These are phyloP conservation scores for Metaphire vulgaris DNA, from an alignment of 1,140 invertebrate genomes.

Conservation along the genomic window DNA sequence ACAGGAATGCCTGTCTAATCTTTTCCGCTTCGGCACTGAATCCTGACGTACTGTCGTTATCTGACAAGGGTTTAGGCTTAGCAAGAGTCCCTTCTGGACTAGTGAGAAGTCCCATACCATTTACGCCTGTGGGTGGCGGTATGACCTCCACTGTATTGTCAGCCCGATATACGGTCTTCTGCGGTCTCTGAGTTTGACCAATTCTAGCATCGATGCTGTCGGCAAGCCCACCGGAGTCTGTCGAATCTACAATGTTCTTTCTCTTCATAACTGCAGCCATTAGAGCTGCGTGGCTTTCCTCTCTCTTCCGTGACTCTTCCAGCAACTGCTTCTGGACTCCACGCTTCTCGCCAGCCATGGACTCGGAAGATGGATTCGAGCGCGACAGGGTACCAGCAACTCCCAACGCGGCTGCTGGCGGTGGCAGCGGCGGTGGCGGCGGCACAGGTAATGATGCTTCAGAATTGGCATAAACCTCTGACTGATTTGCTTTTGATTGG, in stretches of 20 bases:
- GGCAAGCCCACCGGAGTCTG: conserved; percentile 14
- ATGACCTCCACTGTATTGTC: conserved; percentile 21
- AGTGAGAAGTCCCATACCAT: neutral
- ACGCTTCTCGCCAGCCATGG: too few relatives aligned
- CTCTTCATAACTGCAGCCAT: conserved; percentile 15
- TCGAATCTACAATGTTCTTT: conserved; percentile 16
- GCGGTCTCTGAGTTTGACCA: conserved; percentile 5
- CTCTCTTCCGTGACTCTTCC: neutral
- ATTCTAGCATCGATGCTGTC: conserved; percentile 25
- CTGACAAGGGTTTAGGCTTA: too few relatives aligned
- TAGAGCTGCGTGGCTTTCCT: conserved; percentile 15
- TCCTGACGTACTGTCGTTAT: neutral
- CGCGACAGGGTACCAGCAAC: neutral
- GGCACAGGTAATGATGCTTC: neutral
- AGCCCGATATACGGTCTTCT: conserved; percentile 18
- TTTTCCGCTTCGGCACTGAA: neutral
- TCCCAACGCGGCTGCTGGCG: neutral
- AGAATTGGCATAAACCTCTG: too few relatives aligned
- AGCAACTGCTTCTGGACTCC: neutral
- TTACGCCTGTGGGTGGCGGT: neutral
- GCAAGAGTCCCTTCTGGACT: neutral
- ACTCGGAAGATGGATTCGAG: too few relatives aligned
- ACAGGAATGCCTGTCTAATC: neutral
- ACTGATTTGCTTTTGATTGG: too few relatives aligned
- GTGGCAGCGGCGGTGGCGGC: neutral